Conservation (phyloP, 2,113 vertebrate genomes). For the Motacilla alba region DNA sequence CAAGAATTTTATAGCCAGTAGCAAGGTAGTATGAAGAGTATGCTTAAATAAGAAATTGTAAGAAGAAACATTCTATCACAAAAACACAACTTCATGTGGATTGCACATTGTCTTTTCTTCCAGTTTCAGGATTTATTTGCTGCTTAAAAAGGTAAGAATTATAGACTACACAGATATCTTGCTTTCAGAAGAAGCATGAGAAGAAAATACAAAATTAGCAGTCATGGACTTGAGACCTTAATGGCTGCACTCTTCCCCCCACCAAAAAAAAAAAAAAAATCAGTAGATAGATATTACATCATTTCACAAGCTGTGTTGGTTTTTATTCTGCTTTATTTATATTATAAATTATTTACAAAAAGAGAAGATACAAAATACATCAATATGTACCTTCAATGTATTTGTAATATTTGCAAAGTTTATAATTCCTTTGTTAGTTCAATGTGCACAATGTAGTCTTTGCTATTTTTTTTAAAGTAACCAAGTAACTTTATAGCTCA, state of each 20-base stretch:
- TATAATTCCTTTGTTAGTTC: neutral
- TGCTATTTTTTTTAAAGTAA: neutral
- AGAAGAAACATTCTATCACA: neutral
- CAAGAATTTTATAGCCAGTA: neutral
- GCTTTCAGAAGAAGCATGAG: neutral
- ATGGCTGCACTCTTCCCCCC: neutral
- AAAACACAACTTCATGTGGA: neutral
- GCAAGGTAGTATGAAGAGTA: neutral
- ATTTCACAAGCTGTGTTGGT: neutral
- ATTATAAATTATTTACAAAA: neutral
- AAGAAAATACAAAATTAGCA: neutral
- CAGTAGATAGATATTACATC: neutral
- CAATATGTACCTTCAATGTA: neutral
- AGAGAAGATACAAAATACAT: neutral
- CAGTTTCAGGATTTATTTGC: neutral
- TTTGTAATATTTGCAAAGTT: neutral
- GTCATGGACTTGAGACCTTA: neutral
- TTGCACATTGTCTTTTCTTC: neutral
- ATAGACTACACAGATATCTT: neutral
- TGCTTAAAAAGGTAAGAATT: neutral
- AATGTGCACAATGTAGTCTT: neutral
- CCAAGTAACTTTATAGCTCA: neutral
- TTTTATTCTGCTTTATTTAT: neutral
- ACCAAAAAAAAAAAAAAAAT: rapidly evolving
- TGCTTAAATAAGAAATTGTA: neutral